Base-by-base conservation (phyloP, 2,888 invertebrate species). In the Alloscopus bannaensis region DNA sequence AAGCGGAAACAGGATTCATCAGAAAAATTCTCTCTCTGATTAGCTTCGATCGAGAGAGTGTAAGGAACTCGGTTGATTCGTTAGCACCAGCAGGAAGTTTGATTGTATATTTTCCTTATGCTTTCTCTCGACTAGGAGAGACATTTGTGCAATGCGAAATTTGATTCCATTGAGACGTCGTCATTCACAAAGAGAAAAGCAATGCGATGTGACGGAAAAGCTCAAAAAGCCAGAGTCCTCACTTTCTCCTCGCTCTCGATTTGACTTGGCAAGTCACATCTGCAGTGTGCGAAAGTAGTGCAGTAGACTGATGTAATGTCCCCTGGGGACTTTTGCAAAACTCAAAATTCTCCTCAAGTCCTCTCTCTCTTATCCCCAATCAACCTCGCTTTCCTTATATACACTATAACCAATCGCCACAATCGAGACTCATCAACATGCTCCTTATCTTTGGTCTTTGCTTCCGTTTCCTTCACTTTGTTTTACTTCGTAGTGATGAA, bases 341-440 rank as follows among this genome's bases (percentile, higher is more conserved):
- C 59, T 59, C 59, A 59, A 59, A 59, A 59, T 59, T 59, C 59
- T 20, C 59, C 16, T 31, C 59, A 59, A 59, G 59, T 59, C 59
- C n/a, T n/a, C n/a, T n/a, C n/a, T n/a, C n/a, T n/a, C n/a, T 36
- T n/a, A 18, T 6, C 18, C 18, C 26, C 36, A 59, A 59, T 36
- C 59, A 59, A 20, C 59, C 8, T 36, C 59, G 11, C 31, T 57
- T 59, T 59, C 31, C 59, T n/a, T n/a, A n/a, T n/a, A n/a, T n/a
- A n/a, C n/a, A n/a, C n/a, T n/a, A n/a, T n/a, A n/a, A n/a, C n/a
- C n/a, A n/a, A n/a, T n/a, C n/a, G n/a, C n/a, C n/a, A n/a, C n/a
- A n/a, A n/a, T n/a, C n/a, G n/a, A n/a, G n/a, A n/a, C 36, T 59
- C 59, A 59, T 59, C 59, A 59, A 59, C 59, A 59, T 36, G 8